Conservation (phyloP, 2,888 invertebrate species). For the Chymomyza fuscimana region DNA sequence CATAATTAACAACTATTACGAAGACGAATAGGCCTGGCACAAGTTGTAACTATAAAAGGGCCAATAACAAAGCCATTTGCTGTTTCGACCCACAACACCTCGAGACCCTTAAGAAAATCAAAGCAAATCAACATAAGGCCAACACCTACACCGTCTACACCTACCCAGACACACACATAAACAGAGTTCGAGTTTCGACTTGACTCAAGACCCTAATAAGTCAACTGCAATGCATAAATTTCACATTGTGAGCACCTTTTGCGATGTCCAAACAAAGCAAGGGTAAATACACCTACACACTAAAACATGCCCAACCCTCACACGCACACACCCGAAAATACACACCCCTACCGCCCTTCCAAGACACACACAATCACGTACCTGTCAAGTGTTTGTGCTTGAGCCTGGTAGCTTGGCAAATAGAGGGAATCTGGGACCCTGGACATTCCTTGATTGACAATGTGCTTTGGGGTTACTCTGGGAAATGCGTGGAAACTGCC, state of each 20-base stretch:
- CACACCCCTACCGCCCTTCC: not conserved
- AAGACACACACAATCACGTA: not conserved
- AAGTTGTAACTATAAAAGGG: not conserved
- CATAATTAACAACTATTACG: slow-evolving; percentile 72
- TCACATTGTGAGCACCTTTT: slow-evolving; percentile 21
- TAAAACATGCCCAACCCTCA: not conserved
- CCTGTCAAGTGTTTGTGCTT: slow-evolving; percentile 22
- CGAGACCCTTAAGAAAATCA: slow-evolving; percentile 55
- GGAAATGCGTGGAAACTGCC: slow-evolving; percentile 2
- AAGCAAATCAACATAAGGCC: slow-evolving; percentile 64
- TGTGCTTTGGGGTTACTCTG: slow-evolving; percentile 48
- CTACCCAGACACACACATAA: slow-evolving; percentile 7
- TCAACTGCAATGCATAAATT: slow-evolving; percentile 75
- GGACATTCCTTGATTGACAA: slow-evolving; percentile 70
- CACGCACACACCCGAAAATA: not conserved
- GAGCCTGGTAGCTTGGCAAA: slow-evolving; percentile 12
- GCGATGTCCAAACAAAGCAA: slow-evolving; percentile 7
- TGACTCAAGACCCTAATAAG: slow-evolving; percentile 67
- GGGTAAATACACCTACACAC: not conserved
- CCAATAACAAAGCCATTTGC: slow-evolving; percentile 23
- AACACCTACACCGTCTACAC: not conserved
- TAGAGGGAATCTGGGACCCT: slow-evolving; percentile 9
- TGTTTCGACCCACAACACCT: slow-evolving; percentile 29
- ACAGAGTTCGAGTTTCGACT: slow-evolving; percentile 10
- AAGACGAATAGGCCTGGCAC: slow-evolving; percentile 4